Evolutionary conservation across 2,797 vertebrate genomes (phyloP).

Genomic region (Myotis vivesi): DNA sequence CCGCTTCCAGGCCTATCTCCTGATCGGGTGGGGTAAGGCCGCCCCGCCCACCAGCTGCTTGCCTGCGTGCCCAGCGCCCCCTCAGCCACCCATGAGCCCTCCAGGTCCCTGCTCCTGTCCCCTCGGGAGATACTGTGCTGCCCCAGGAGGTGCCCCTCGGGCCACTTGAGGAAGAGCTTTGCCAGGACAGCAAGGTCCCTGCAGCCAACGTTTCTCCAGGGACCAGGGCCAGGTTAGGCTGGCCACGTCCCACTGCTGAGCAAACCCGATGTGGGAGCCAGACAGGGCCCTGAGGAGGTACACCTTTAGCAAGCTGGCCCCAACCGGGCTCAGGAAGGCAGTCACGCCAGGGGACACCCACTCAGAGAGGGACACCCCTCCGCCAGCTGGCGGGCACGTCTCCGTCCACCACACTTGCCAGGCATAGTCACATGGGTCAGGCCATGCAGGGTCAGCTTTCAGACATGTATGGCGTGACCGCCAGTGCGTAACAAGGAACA

Average conservation of each 20-base stretch:
- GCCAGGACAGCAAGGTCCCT: neutral
- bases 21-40: slow-evolving; percentile 93
- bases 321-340: neutral
- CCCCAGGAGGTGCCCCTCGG: too few relatives aligned
- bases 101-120: neutral
- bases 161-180: accelerated
- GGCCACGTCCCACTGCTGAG: neutral
- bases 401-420: accelerated
- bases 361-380: accelerated
- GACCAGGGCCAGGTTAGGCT: neutral
- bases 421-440: accelerated
- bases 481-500: accelerated
- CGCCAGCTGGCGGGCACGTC: accelerated
- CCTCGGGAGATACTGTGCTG: neutral
- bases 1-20: slow-evolving; percentile 89
- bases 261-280: accelerated
- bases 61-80: accelerated
- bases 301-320: accelerated
- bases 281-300: neutral
- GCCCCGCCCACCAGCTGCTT: accelerated
- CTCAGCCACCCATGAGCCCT: accelerated
- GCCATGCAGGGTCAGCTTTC: neutral
- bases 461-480: accelerated
- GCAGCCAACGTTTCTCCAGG: neutral
- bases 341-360: accelerated